A percentile compares a stretch with the other conserved stretches of the same genome.
Evolutionary conservation across 2,797 vertebrate species (phyloP).

Genomic region (Onychomys torridus): DNA sequence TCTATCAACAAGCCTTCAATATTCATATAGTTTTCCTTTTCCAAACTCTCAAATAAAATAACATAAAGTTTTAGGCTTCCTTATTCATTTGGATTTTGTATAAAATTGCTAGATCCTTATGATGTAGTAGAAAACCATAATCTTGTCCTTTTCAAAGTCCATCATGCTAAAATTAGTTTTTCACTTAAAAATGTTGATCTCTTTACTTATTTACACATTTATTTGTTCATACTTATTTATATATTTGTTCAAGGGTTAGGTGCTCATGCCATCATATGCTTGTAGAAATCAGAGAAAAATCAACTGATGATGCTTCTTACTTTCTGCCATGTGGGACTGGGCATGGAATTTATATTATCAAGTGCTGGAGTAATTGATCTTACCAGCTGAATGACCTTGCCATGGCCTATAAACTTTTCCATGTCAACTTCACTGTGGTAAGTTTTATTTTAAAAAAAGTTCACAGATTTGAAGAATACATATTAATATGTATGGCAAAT

Average conservation of each 20-base stretch:
- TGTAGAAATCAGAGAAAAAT: background rate
- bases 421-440: background rate
- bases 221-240: background rate
- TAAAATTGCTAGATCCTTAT: background rate
- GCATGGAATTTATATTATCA: background rate
- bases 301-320: no score
- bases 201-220: background rate
- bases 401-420: background rate
- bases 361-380: background rate
- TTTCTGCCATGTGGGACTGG: no score
- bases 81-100: conserved; percentile 13
- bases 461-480: background rate
- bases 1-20: background rate
- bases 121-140: background rate
- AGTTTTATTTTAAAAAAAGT: background rate
- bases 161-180: background rate
- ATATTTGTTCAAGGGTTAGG: no score
- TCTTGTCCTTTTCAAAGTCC: background rate
- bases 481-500: background rate
- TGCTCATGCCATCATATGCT: no score
- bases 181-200: background rate
- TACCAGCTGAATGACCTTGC: background rate
- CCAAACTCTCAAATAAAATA: background rate
- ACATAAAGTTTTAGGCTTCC: background rate
- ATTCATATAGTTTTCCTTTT: background rate